phyloP scores from a whole-genome alignment of 2,888 invertebrate genomes.

The Cetonia aurata region DNA sequence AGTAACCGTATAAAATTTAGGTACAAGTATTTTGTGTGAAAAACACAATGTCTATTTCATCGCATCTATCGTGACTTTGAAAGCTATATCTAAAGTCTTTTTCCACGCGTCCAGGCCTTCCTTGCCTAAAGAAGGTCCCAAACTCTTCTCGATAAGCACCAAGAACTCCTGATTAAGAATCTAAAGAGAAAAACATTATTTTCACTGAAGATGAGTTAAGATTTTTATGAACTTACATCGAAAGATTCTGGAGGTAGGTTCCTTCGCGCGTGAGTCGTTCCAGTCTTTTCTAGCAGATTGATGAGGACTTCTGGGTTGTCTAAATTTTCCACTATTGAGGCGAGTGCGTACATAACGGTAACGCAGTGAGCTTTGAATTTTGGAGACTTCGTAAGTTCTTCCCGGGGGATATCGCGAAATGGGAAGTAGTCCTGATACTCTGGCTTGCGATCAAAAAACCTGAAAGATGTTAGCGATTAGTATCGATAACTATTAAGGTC shows the following conservation, averaged over 20 bases:
- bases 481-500: too few species aligned
- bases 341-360: conserved; percentile 67
- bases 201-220: not conserved
- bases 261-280: conserved; percentile 62
- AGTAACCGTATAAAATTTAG: too few species aligned
- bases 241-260: conserved; percentile 50
- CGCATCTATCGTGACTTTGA: conserved; percentile 58
- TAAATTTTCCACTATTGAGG: conserved; percentile 68
- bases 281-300: conserved; percentile 67
- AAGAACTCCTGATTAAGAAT: conserved; percentile 63
- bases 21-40: too few species aligned
- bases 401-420: conserved; percentile 66
- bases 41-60: conserved; percentile 34
- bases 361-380: conserved; percentile 69
- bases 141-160: conserved; percentile 62
- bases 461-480: too few species aligned
- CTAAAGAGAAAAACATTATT: conserved; percentile 55
- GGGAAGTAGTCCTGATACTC: conserved; percentile 67
- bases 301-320: conserved; percentile 67
- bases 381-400: conserved; percentile 66
- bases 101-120: conserved; percentile 66
- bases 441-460: conserved; percentile 59
- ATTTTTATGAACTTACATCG: conserved; percentile 45
- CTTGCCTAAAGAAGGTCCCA: conserved; percentile 64
- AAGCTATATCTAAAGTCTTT: conserved; percentile 63